phyloP scores from a whole-genome alignment of 1,140 invertebrate species.

The Venturia canescens region DNA sequence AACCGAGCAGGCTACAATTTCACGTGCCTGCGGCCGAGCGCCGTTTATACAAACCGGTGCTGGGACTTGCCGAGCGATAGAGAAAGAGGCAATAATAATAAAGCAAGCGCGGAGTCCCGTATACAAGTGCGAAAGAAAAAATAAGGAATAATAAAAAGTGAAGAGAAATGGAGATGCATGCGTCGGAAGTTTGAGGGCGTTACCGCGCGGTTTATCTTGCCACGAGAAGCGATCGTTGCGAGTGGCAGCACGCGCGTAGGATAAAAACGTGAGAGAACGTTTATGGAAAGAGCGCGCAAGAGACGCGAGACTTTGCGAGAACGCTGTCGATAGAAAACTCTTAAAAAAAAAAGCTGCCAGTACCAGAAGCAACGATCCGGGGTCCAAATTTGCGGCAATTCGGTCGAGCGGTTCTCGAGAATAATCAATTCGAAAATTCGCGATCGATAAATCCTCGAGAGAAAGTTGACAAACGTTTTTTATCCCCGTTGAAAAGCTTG shows the following conservation, averaged over 20 bases:
- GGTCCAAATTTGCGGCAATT: constrained; percentile 19
- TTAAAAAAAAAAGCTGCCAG: too few species aligned
- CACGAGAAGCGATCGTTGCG: neutral
- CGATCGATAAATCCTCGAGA: neutral
- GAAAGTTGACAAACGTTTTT: too few species aligned
- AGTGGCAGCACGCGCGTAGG: neutral
- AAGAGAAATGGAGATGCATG: constrained; percentile 16
- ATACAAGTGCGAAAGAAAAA: neutral
- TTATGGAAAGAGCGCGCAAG: neutral
- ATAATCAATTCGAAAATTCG: neutral
- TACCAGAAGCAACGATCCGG: too few species aligned
- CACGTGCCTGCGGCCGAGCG: neutral
- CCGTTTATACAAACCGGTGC: constrained; percentile 7
- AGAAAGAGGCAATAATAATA: constrained; percentile 11
- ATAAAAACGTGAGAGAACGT: neutral
- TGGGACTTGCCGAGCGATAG: neutral
- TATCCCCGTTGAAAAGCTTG: too few species aligned
- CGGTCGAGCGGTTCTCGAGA: neutral
- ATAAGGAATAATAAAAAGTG: constrained; percentile 3
- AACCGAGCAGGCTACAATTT: constrained; percentile 2
- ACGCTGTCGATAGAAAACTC: neutral
- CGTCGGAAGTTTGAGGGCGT: constrained; percentile 24
- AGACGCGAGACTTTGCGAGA: neutral
- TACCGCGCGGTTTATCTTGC: constrained; percentile 25
- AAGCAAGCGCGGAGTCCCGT: neutral